A percentile compares a stretch with the other conserved stretches of the same genome.
Conservation (phyloP, 2,113 vertebrate genomes). For the Petroica traversi region DNA sequence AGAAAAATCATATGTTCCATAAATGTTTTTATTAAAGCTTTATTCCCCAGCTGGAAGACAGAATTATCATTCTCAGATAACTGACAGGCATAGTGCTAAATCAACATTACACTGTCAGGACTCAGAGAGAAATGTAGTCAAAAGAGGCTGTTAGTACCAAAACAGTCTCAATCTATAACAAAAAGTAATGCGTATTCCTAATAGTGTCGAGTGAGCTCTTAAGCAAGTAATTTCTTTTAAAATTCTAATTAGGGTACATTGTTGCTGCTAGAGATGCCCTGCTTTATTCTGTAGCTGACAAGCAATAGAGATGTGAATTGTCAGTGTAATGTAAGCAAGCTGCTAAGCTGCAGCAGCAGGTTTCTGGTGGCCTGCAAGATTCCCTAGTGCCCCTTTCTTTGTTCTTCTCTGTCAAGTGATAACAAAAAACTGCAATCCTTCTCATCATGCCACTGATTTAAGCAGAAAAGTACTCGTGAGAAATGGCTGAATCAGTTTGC, state of each 20-base stretch:
- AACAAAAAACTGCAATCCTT: neutral
- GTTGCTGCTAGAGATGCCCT: neutral
- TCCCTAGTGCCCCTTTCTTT: neutral
- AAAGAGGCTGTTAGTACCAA: constrained; percentile 20
- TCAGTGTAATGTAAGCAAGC: neutral
- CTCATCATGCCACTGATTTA: neutral
- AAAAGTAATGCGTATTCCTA: neutral
- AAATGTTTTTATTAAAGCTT: constrained; percentile 55
- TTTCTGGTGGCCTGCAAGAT: neutral
- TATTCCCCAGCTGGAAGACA: constrained; percentile 26
- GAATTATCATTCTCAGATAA: constrained; percentile 30
- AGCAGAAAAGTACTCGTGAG: neutral
- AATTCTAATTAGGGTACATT: neutral
- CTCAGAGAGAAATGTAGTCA: constrained; percentile 29
- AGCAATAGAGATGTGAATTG: neutral
- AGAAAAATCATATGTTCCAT: neutral
- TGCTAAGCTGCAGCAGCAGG: neutral
- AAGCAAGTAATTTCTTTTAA: neutral
- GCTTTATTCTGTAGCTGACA: neutral
- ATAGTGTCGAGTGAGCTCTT: neutral
- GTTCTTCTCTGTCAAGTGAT: neutral
- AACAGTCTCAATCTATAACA: neutral
- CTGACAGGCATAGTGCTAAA: constrained; percentile 22
- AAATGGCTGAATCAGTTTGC: neutral
- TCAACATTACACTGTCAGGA: constrained; percentile 29